phyloP scores from a whole-genome alignment of 2,888 invertebrate species.

The Spisula solida region DNA sequence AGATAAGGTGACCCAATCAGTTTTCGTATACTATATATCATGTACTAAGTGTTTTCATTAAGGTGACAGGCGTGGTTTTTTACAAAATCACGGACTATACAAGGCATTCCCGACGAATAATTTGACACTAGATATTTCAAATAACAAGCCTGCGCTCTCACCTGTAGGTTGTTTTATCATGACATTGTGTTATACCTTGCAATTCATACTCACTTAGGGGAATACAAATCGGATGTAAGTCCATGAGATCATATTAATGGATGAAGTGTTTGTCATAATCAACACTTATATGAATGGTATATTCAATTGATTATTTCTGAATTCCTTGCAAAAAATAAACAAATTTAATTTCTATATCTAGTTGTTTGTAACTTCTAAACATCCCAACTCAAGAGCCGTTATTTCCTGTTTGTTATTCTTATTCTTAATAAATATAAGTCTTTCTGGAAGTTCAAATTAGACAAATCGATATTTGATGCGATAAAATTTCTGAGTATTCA shows the following conservation, averaged over 20 bases:
- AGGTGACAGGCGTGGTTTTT: too few species aligned
- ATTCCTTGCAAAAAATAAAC: not conserved
- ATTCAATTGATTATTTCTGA: not conserved
- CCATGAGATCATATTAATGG: not conserved
- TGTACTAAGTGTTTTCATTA: too few species aligned
- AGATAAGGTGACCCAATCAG: too few species aligned
- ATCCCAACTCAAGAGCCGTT: not conserved
- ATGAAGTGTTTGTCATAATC: not conserved
- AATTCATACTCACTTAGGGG: too few species aligned
- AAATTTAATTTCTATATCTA: not conserved
- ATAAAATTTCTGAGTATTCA: conserved; percentile 5
- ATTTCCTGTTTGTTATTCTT: conserved; percentile 13
- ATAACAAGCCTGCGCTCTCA: too few species aligned
- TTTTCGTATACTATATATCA: too few species aligned
- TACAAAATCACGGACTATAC: too few species aligned
- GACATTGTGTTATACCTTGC: too few species aligned
- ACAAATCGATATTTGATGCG: conserved; percentile 4
- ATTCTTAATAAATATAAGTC: not conserved
- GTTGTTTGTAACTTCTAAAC: conserved; percentile 13
- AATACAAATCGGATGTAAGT: not conserved
- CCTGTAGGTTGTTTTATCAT: too few species aligned
- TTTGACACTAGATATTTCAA: too few species aligned
- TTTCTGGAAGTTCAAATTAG: conserved; percentile 5
- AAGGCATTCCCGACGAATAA: too few species aligned
- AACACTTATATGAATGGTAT: not conserved